Evolutionary conservation across 2,888 invertebrate species (phyloP), one percentile per base, ranked within the genome.

Genomic region (Isoperla grammatica): DNA sequence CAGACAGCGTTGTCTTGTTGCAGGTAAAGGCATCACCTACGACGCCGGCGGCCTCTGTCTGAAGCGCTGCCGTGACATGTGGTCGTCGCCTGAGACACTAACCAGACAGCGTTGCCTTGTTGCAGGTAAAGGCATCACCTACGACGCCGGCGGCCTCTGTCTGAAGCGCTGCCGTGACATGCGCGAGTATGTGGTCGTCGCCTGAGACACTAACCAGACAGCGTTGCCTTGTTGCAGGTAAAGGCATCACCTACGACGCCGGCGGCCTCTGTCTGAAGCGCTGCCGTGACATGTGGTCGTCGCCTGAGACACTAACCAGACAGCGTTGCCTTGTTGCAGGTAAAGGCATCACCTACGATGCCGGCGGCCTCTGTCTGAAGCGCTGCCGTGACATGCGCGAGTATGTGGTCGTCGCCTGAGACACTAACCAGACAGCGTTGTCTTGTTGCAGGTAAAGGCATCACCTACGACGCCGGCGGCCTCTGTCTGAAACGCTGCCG

Each of bases 241-340:
- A 83, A 67, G 84, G 84, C 0, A 76, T 83, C 67, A 84, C 84
- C 1, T 84, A 81, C 68, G 84, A 82, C 65, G 75, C 75, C 61
- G 79, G 79, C 62, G 79, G 79, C 4, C 75, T 90, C 58, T 86
- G 86, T 61, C 70, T 89, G 59, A 89, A 88, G 70, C 75, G 81
- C 0, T 72, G 79, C n/a, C n/a, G n/a, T n/a, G n/a, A n/a, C n/a
- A n/a, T n/a, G n/a, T n/a, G n/a, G n/a, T n/a, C n/a, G n/a, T n/a
- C n/a, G n/a, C n/a, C n/a, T n/a, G n/a, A n/a, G n/a, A n/a, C n/a
- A n/a, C n/a, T n/a, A n/a, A n/a, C n/a, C n/a, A n/a, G 70, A 72
- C 37, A 80, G 83, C 64, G 82, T 15, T 42, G 23, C n/a, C n/a
- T n/a, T 17, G 5, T 61, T 58, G 3, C 56, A 68, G 71, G 71